Evolutionary conservation across 2,113 vertebrate genomes (phyloP).

Genomic region (Aegotheles bennettii): DNA sequence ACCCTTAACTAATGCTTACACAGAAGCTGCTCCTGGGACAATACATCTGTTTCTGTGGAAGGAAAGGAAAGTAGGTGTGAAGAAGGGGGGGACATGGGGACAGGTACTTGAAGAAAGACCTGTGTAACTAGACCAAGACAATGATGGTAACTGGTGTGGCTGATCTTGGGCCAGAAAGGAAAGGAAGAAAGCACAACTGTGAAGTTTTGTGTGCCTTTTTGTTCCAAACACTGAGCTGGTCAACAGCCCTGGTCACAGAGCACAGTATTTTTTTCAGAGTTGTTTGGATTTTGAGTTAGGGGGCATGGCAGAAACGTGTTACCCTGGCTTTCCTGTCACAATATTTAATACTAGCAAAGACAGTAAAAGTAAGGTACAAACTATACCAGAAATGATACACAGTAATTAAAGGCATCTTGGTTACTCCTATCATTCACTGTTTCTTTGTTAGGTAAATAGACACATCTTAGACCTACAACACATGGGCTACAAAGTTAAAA

Average conservation of each 20-base stretch:
- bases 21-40: background rate
- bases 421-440: background rate
- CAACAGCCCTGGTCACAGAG: background rate
- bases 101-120: background rate
- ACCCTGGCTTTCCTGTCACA: background rate
- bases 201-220: background rate
- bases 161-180: background rate
- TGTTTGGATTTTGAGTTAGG: background rate
- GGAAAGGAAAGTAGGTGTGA: background rate
- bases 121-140: background rate
- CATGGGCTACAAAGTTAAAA: background rate
- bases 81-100: background rate
- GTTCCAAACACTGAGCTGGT: rapidly evolving
- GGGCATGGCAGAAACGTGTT: background rate
- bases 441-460: background rate
- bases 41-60: background rate
- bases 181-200: background rate
- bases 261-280: background rate
- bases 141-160: too few species aligned
- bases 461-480: background rate
- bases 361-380: background rate
- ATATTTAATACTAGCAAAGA: background rate
- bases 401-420: background rate
- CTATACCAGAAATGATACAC: background rate
- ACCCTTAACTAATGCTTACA: background rate